phyloP scores from a whole-genome alignment of 2,888 invertebrate genomes.

The Rambutsinella grinnellia region DNA sequence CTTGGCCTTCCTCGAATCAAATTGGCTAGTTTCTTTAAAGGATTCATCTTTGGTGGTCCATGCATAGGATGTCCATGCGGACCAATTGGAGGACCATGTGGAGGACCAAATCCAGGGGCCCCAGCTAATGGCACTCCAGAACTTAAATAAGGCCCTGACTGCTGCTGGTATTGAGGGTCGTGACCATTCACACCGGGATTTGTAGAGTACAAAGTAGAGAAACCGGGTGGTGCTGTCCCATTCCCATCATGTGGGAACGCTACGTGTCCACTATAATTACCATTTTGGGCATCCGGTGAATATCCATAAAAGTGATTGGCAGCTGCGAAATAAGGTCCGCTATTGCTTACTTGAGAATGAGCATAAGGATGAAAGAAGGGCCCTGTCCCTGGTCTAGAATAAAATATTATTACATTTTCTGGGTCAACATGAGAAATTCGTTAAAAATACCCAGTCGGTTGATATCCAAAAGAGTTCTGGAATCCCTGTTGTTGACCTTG shows the following conservation, averaged over 20 bases:
- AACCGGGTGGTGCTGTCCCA: slow-evolving; percentile 9
- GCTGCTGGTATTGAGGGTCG: slow-evolving; percentile 26
- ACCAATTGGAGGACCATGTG: slow-evolving; percentile 6
- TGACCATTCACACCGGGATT: slow-evolving; percentile 8
- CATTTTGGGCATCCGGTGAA: slow-evolving; percentile 12
- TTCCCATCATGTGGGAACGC: slow-evolving; percentile 32
- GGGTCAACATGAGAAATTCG: slow-evolving; percentile 40
- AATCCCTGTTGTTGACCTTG: slow-evolving; percentile 29
- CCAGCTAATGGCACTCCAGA: slow-evolving; percentile 26
- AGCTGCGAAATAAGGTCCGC: slow-evolving; percentile 31
- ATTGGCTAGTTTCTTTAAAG: slow-evolving; percentile 57
- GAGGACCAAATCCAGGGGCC: slow-evolving; percentile 26
- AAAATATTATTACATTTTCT: slow-evolving; percentile 6
- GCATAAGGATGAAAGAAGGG: slow-evolving; percentile 28
- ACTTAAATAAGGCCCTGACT: slow-evolving; percentile 26
- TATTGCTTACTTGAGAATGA: slow-evolving; percentile 8
- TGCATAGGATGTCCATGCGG: background rate
- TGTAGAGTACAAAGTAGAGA: slow-evolving; percentile 37
- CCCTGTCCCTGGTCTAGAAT: slow-evolving; percentile 26
- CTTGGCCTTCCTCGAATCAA: slow-evolving; percentile 47
- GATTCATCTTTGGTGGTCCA: slow-evolving; percentile 50
- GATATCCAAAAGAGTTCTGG: slow-evolving; percentile 46
- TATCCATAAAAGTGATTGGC: slow-evolving; percentile 40
- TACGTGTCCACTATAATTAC: slow-evolving; percentile 20
- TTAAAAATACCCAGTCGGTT: slow-evolving; percentile 40